Percentiles rank a stretch among this genome's conserved stretches.
Conservation (phyloP, 2,888 invertebrate species). For the Epinotia bilunana region DNA sequence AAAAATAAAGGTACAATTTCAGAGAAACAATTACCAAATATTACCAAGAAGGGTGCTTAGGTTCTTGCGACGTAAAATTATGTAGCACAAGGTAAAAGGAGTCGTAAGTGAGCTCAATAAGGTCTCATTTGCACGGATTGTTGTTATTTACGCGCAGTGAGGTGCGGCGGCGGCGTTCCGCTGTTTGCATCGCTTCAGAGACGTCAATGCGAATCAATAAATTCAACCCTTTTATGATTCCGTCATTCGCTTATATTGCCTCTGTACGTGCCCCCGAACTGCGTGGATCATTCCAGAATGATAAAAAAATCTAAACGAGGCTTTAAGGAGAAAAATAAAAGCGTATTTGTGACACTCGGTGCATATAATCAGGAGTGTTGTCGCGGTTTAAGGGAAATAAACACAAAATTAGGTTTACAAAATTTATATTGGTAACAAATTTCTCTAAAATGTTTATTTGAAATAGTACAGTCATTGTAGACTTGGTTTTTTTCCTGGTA, state of each 20-base stretch:
- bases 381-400: not conserved
- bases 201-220: conserved; percentile 79
- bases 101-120: not conserved
- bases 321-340: conserved; percentile 66
- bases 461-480: too few species aligned
- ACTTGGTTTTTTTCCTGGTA: too few species aligned
- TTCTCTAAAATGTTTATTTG: too few species aligned
- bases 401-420: too few species aligned
- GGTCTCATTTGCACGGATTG: not conserved
- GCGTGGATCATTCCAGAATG: conserved; percentile 75
- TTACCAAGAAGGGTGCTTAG: not conserved
- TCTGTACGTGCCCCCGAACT: conserved; percentile 67
- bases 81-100: not conserved
- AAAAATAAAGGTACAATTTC: conserved; percentile 1
- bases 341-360: conserved; percentile 54
- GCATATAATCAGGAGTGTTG: not conserved
- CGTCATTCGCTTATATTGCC: conserved; percentile 78
- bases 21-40: conserved; percentile 8
- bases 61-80: not conserved
- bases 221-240: conserved; percentile 82
- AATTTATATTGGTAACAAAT: too few species aligned
- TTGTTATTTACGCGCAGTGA: conserved; percentile 22
- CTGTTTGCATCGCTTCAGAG: conserved; percentile 46
- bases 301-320: conserved; percentile 74
- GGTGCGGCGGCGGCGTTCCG: conserved; percentile 11